These are phyloP conservation scores for Takifugu bimaculatus DNA, from an alignment of 2,113 vertebrate species.

Conservation along the genomic window DNA sequence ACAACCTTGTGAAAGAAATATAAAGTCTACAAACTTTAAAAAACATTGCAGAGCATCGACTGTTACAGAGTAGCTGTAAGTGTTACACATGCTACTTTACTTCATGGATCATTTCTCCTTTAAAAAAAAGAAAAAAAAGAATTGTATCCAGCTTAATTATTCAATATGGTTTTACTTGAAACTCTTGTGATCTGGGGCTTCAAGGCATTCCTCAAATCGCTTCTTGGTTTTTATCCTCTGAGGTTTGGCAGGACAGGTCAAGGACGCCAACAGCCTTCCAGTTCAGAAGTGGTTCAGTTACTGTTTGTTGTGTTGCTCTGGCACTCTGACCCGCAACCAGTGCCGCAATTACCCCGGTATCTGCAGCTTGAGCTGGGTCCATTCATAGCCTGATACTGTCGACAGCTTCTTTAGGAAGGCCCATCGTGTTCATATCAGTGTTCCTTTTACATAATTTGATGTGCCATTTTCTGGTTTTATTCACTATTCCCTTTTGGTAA, in stretches of 20 bases:
- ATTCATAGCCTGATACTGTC: background rate
- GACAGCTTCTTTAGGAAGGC: too few relatives aligned
- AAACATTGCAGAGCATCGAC: slow-evolving; percentile 5
- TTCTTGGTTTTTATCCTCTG: slow-evolving; percentile 10
- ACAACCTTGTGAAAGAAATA: slow-evolving; percentile 22
- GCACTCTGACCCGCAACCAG: slow-evolving; percentile 9
- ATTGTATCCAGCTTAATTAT: too few relatives aligned
- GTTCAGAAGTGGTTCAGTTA: slow-evolving; percentile 32
- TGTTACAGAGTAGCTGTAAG: too few relatives aligned
- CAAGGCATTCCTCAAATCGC: slow-evolving; percentile 41
- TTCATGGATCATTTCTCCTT: too few relatives aligned
- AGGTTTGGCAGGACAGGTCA: slow-evolving; percentile 24
- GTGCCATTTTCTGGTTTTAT: too few relatives aligned
- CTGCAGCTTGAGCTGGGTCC: background rate
- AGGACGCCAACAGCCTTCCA: slow-evolving; percentile 27
- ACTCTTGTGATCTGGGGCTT: slow-evolving; percentile 24
- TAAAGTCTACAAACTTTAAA: slow-evolving; percentile 26
- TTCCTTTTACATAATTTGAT: too few relatives aligned
- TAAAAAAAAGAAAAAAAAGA: too few relatives aligned
- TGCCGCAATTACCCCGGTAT: slow-evolving; percentile 3
- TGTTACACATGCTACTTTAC: too few relatives aligned
- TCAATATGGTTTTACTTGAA: background rate
- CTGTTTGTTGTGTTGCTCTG: slow-evolving; percentile 27
- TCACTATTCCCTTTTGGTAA: background rate
- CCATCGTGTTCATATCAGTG: too few relatives aligned